Percentiles rank a stretch among this genome's conserved stretches.
Conservation (phyloP, 2,888 invertebrate genomes). For the Neelides folsomi region DNA sequence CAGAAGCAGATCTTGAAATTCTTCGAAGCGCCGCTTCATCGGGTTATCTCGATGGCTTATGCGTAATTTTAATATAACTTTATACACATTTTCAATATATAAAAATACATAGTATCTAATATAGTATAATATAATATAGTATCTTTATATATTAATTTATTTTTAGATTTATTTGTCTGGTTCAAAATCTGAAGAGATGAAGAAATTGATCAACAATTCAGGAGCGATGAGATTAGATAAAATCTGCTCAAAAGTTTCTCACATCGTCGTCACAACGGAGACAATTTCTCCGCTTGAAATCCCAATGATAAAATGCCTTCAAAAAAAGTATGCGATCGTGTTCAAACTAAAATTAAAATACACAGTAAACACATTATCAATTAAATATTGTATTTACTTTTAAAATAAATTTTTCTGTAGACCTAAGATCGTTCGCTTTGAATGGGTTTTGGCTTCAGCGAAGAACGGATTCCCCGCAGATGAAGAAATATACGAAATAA, state of each 20-base stretch:
- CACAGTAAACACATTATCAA: too few relatives aligned
- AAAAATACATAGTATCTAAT: constrained; percentile 5
- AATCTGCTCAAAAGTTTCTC: constrained; percentile 62
- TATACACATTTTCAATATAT: constrained; percentile 34
- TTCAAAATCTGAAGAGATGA: constrained; percentile 52
- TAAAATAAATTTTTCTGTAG: constrained; percentile 35
- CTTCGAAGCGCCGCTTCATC: constrained; percentile 41
- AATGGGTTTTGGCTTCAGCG: constrained; percentile 66
- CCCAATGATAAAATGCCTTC: constrained; percentile 35
- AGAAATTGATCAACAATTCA: constrained; percentile 56
- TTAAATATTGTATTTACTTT: background rate
- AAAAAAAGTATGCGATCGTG: constrained; percentile 11
- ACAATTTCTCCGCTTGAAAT: constrained; percentile 41
- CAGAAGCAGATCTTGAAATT: too few relatives aligned
- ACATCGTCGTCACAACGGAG: constrained; percentile 58
- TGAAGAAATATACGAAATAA: constrained; percentile 41
- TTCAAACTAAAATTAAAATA: background rate
- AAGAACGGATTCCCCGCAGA: constrained; percentile 46
- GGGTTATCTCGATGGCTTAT: constrained; percentile 76
- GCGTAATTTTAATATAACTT: constrained; percentile 45
- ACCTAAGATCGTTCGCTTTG: constrained; percentile 51
- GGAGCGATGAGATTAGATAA: constrained; percentile 72
- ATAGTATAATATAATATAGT: background rate
- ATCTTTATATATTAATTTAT: background rate
- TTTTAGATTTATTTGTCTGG: constrained; percentile 55